Evolutionary conservation across 2,888 invertebrate genomes (phyloP).

Genomic region (Apoda limacodes): DNA sequence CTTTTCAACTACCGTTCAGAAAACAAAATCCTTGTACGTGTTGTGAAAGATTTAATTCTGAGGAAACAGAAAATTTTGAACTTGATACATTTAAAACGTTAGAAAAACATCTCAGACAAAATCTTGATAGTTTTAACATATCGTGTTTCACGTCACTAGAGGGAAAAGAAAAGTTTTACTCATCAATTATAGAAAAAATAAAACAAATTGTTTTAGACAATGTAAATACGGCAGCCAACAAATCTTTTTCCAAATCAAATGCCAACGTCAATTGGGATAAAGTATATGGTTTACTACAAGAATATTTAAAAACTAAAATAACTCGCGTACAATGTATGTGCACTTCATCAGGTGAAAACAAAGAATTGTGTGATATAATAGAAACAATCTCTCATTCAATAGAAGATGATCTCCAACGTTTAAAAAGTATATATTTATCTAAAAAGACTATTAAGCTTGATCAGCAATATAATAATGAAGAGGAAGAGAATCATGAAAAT

Average conservation of each 20-base stretch:
- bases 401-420: slow-evolving; percentile 47
- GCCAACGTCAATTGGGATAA: no score
- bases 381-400: slow-evolving; percentile 44
- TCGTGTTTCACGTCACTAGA: slow-evolving; percentile 29
- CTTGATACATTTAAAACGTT: slow-evolving; percentile 47
- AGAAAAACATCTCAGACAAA: slow-evolving; percentile 43
- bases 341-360: slow-evolving; percentile 24
- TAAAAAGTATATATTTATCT: slow-evolving; percentile 37
- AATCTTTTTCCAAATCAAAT: no score
- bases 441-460: no score
- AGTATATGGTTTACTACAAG: slow-evolving; percentile 48
- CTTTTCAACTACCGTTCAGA: no score
- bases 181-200: slow-evolving; percentile 36
- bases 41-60: slow-evolving; percentile 26
- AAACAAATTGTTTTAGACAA: slow-evolving; percentile 29
- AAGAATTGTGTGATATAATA: slow-evolving; percentile 35
- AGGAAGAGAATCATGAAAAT: no score
- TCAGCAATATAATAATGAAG: no score
- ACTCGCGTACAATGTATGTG: slow-evolving; percentile 44
- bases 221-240: slow-evolving; percentile 33
- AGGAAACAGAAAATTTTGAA: slow-evolving; percentile 42
- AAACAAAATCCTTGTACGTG: no score
- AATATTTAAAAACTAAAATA: slow-evolving; percentile 56
- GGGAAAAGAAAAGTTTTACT: no score
- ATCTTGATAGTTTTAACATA: slow-evolving; percentile 36